Percentiles rank a stretch among this genome's conserved stretches.
phyloP scores from a whole-genome alignment of 2,888 invertebrate species.

The Pachliopta kotzebuea region DNA sequence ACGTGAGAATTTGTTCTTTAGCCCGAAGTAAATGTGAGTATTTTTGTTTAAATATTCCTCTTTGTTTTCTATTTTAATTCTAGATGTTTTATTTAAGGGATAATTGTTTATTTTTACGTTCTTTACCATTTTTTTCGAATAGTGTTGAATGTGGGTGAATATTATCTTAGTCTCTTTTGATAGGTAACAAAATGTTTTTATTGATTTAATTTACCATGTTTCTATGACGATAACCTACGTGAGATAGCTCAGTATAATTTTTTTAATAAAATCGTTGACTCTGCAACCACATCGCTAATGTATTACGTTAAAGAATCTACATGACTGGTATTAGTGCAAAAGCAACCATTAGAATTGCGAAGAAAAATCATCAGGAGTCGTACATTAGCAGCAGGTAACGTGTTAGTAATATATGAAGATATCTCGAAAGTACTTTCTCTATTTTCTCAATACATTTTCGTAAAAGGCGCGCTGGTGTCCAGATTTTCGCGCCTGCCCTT shows the following conservation, averaged over 20 bases:
- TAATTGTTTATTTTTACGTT: conserved; percentile 36
- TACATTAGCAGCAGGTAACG: conserved; percentile 51
- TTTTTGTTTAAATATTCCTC: conserved; percentile 42
- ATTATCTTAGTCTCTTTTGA: conserved; percentile 26
- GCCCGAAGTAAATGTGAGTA: conserved; percentile 75
- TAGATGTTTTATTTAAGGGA: conserved; percentile 37
- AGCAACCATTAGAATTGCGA: conserved; percentile 70
- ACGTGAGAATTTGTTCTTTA: conserved; percentile 74
- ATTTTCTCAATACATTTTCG: conserved; percentile 34
- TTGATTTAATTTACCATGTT: conserved; percentile 68
- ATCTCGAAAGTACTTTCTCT: neutral
- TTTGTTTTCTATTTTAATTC: conserved; percentile 31
- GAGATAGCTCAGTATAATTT: conserved; percentile 8
- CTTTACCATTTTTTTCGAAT: conserved; percentile 23
- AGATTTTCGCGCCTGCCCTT: conserved; percentile 70
- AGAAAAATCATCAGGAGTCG: conserved; percentile 52
- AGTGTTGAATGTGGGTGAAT: conserved; percentile 23
- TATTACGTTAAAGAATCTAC: conserved; percentile 40
- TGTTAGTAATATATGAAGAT: neutral
- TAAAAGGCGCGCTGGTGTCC: conserved; percentile 59
- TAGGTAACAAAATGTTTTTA: conserved; percentile 55
- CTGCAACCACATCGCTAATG: neutral
- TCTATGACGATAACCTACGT: conserved; percentile 61
- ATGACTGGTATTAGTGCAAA: conserved; percentile 76
- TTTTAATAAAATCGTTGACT: conserved; percentile 4